phyloP scores from a whole-genome alignment of 2,113 vertebrate genomes.

The Callithrix jacchus region DNA sequence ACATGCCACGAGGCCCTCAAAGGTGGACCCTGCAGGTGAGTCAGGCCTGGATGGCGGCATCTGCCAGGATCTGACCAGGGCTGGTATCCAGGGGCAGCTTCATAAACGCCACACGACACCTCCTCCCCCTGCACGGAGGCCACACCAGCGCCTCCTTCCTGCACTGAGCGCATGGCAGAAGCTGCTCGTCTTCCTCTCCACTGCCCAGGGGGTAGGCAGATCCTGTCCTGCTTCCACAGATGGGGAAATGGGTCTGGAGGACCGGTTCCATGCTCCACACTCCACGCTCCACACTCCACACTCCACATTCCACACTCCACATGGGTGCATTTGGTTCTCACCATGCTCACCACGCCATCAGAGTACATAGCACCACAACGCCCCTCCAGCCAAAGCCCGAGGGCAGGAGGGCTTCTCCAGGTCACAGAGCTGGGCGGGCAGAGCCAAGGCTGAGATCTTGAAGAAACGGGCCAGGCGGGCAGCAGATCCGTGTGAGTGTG shows the following conservation, averaged over 20 bases:
- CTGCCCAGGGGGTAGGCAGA: background rate
- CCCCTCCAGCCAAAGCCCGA: background rate
- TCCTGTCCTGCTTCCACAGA: background rate
- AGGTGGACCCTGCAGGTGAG: too few relatives aligned
- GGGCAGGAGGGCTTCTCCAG: too few relatives aligned
- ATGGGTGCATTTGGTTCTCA: fast-evolving
- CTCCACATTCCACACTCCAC: background rate
- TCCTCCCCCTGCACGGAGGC: fast-evolving
- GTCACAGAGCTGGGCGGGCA: background rate
- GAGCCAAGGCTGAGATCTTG: background rate
- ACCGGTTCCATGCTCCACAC: too few relatives aligned
- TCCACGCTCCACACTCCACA: too few relatives aligned
- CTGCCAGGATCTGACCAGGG: too few relatives aligned
- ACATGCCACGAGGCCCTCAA: fast-evolving
- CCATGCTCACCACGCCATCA: background rate
- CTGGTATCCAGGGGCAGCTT: background rate
- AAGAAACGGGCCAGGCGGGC: background rate
- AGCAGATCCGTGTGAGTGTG: background rate
- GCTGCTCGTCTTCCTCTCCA: too few relatives aligned
- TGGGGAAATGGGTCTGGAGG: background rate
- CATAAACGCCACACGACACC: fast-evolving
- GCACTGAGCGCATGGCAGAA: fast-evolving
- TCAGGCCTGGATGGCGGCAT: background rate
- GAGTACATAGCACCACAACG: fast-evolving
- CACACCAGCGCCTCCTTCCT: background rate